Percentiles rank a stretch among this genome's conserved stretches.
These are phyloP conservation scores for Eudorcas thomsonii DNA, from an alignment of 2,113 vertebrate genomes.

Conservation along the genomic window DNA sequence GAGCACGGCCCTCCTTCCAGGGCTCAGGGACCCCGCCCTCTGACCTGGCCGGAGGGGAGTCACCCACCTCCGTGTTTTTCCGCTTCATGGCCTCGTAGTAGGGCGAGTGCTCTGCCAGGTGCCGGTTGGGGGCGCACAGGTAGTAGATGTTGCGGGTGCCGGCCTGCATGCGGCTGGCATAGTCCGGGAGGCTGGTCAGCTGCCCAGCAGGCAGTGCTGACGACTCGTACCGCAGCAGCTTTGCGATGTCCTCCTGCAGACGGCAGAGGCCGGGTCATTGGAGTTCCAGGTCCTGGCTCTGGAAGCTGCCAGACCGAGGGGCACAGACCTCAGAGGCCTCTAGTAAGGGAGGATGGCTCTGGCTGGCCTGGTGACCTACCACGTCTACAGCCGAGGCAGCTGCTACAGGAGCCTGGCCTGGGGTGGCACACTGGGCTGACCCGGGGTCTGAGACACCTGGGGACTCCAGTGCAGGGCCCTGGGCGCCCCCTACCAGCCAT, in stretches of 20 bases:
- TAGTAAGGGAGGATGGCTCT: neutral
- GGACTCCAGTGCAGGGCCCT: neutral
- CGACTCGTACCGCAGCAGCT: constrained; percentile 92
- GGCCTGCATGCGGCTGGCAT: constrained; percentile 90
- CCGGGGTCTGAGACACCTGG: no score
- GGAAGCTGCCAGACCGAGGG: neutral
- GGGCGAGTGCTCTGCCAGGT: constrained; percentile 93
- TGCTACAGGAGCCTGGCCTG: neutral
- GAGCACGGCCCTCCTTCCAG: neutral
- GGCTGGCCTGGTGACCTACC: neutral
- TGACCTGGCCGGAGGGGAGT: neutral
- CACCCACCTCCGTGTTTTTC: constrained; percentile 93
- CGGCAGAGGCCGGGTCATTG: neutral
- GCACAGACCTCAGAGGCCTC: neutral
- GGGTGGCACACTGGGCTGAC: neutral
- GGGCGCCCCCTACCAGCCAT: neutral
- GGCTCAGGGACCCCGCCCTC: neutral
- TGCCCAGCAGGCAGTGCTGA: constrained; percentile 89
- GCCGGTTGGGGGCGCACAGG: constrained; percentile 92
- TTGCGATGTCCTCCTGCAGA: constrained; percentile 92
- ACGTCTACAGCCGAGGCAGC: neutral
- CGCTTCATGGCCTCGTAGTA: constrained; percentile 98
- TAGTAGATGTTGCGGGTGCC: constrained; percentile 97
- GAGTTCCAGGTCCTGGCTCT: neutral
- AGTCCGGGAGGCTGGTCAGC: constrained; percentile 91